Conservation (phyloP, 53 echinoderm and acorn worm species). For the Paelopatides confundens region DNA sequence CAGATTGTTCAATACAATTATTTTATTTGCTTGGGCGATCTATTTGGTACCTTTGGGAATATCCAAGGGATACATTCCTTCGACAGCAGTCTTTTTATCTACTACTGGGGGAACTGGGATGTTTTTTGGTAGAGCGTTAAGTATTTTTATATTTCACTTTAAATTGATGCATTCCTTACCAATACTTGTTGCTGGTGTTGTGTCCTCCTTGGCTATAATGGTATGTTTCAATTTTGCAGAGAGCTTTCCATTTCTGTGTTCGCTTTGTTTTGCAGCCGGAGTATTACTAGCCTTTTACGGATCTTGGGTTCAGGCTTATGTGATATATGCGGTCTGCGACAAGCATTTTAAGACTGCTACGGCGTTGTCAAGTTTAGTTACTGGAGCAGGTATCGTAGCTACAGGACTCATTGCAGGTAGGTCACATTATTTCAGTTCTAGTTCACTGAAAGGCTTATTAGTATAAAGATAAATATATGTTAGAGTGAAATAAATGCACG, state of each 20-base stretch:
- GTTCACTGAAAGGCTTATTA: no score
- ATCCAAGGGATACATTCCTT: slow-evolving; percentile 4
- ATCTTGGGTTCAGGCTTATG: not conserved
- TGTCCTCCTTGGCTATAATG: not conserved
- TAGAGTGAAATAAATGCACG: no score
- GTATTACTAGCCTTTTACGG: not conserved
- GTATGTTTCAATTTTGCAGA: not conserved
- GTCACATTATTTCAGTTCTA: not conserved
- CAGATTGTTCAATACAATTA: not conserved
- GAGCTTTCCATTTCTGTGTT: not conserved
- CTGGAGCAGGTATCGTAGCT: not conserved
- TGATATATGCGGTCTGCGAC: not conserved
- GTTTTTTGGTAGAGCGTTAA: not conserved
- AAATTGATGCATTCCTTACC: not conserved
- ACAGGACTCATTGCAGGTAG: not conserved
- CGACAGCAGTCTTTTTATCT: slow-evolving; percentile 9
- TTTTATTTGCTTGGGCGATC: slow-evolving; percentile 1
- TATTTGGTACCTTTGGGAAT: slow-evolving; percentile 11
- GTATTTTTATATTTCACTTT: not conserved
- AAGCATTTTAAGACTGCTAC: not conserved
- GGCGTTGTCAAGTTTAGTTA: not conserved
- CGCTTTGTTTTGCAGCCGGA: not conserved
- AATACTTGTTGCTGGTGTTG: not conserved
- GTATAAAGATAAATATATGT: no score
- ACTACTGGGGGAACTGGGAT: slow-evolving; percentile 13